phyloP scores from a whole-genome alignment of 2,113 vertebrate genomes.

The Oostethus manadensis region DNA sequence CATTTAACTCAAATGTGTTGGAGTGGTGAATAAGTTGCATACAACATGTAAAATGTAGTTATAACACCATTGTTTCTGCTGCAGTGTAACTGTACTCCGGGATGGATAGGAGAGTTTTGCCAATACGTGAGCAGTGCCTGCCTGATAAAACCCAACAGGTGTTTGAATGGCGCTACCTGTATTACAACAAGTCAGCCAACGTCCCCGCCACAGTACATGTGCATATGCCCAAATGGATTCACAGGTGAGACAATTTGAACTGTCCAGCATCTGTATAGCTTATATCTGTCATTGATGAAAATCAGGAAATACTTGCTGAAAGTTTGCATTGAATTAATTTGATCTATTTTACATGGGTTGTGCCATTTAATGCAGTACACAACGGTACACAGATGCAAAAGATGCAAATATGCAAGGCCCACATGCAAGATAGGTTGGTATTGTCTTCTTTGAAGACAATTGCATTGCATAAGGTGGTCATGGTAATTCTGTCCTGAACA shows the following conservation, averaged over 20 bases:
- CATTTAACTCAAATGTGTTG: background rate
- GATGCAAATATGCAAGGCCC: too few relatives aligned
- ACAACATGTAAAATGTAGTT: background rate
- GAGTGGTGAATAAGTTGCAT: background rate
- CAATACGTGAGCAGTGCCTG: constrained; percentile 71
- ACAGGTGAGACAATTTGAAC: constrained; percentile 65
- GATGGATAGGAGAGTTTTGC: constrained; percentile 72
- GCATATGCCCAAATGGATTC: constrained; percentile 63
- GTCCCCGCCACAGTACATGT: constrained; percentile 58
- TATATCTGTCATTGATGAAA: constrained; percentile 7
- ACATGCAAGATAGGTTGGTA: too few relatives aligned
- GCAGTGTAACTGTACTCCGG: constrained; percentile 73
- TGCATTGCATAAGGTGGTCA: background rate
- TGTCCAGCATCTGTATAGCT: constrained; percentile 11
- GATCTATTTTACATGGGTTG: too few relatives aligned
- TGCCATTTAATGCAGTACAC: too few relatives aligned
- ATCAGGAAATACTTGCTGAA: background rate
- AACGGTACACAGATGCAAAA: too few relatives aligned
- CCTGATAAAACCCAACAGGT: constrained; percentile 63
- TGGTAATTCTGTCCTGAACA: background rate
- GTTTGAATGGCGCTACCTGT: constrained; percentile 69
- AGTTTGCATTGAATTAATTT: background rate
- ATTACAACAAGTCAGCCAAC: constrained; percentile 61
- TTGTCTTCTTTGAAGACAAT: background rate
- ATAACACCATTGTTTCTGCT: constrained; percentile 10